Conservation (phyloP, 2,888 invertebrate genomes). For the Trichogramma evanescens region DNA sequence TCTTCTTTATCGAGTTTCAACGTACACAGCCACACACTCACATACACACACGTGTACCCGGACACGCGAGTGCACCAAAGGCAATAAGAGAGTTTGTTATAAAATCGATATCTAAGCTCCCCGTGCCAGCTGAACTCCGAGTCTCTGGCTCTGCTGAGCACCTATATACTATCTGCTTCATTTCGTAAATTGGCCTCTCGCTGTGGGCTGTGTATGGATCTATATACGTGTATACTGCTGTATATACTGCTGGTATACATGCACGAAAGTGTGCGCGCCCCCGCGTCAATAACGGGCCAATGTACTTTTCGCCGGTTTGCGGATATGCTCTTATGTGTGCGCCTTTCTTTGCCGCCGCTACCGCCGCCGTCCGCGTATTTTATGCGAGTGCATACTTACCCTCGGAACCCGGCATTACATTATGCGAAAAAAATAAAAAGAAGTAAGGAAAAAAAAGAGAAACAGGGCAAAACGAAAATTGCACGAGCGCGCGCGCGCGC, state of each 20-base stretch:
- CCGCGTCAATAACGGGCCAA: constrained; percentile 10
- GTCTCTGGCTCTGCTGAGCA: too few species aligned
- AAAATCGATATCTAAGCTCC: too few species aligned
- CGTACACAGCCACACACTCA: not conserved
- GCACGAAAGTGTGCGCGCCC: not conserved
- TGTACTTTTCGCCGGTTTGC: constrained; percentile 9
- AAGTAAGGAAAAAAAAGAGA: too few species aligned
- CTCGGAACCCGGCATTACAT: too few species aligned
- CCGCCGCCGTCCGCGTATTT: not conserved
- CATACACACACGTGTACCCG: not conserved
- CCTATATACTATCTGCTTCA: not conserved
- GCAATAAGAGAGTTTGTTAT: not conserved
- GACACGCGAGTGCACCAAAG: not conserved
- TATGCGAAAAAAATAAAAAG: too few species aligned
- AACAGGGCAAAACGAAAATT: too few species aligned
- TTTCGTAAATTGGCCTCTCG: constrained; percentile 17
- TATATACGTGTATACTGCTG: constrained; percentile 1
- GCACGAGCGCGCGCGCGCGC: too few species aligned
- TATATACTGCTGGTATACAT: not conserved
- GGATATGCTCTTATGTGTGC: not conserved
- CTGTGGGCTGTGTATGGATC: not conserved
- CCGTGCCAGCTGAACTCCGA: too few species aligned
- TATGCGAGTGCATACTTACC: not conserved
- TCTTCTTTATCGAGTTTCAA: not conserved
- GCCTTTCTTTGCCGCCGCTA: not conserved